Base-by-base conservation (phyloP, 1,140 invertebrate species). In the Carposina sasakii region DNA sequence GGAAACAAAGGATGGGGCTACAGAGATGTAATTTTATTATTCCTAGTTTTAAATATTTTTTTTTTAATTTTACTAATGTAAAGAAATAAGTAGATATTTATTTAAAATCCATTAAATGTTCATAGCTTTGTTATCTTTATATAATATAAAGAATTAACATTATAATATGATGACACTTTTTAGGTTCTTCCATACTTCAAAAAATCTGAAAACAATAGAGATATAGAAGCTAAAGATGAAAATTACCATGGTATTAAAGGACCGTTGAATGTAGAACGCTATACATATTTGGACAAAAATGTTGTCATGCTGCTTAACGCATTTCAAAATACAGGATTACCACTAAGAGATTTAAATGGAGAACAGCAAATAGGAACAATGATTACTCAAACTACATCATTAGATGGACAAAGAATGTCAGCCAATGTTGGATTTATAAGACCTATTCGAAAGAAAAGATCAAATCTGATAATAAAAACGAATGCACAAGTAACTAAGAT, bases 1-100 rank as follows among this genome's bases (percentile, higher is more conserved):
- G 89, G 61, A 0, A 96, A 95, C 55, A 73, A 82, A 0, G 93
- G 92, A 1, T 97, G 96, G 95, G 89, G 90, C 19, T 97, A 93
- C 71, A 86, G 91, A 12, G 91, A 94, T 42, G 88, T 92, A 40
- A 57, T 77, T 74, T 13, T 34, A 34, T 21, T 21, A 10, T 20
- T n/a, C n/a, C n/a, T n/a, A n/a, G n/a, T n/a, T n/a, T n/a, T n/a
- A n/a, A n/a, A n/a, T n/a, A n/a, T n/a, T 47, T 6, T 31, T 30
- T 22, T 22, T 22, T 30, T 40, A 31, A 40, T 30, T 16, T 39
- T 39, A 48, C 31, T 13, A 34, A 9, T 15, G 15, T 12, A 34
- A 12, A 5, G 5, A 8, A 12, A n/a, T n/a, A n/a, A n/a, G n/a
- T n/a, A n/a, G n/a, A n/a, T n/a, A n/a, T n/a, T n/a, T n/a, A n/a